Conservation (phyloP, 2,888 invertebrate species). For the Mallateleia sp. region DNA sequence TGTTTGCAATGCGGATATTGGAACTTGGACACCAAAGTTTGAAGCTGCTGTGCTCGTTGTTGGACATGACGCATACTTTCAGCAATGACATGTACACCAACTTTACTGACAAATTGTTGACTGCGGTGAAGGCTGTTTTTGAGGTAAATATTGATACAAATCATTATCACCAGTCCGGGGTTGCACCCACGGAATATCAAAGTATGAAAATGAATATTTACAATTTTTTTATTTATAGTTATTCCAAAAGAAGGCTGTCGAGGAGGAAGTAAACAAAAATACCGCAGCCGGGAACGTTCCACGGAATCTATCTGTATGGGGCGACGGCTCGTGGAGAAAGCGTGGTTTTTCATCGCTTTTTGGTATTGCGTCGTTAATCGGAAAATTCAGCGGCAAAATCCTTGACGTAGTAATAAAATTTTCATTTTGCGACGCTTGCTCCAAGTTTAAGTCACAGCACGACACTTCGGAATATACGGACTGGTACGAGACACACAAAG, state of each 20-base stretch:
- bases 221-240: slow-evolving; percentile 27
- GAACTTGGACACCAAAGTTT: slow-evolving; percentile 78
- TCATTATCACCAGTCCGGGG: slow-evolving; percentile 26
- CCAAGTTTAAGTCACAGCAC: not conserved
- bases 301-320: slow-evolving; percentile 65
- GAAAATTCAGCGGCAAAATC: slow-evolving; percentile 43
- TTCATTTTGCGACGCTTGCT: slow-evolving; percentile 3
- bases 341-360: slow-evolving; percentile 62
- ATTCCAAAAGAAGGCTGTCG: slow-evolving; percentile 54
- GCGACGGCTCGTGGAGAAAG: slow-evolving; percentile 67
- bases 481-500: slow-evolving; percentile 17
- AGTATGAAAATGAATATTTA: slow-evolving; percentile 31
- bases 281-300: slow-evolving; percentile 26
- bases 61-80: slow-evolving; percentile 72
- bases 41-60: slow-evolving; percentile 77
- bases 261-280: slow-evolving; percentile 58
- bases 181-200: slow-evolving; percentile 22
- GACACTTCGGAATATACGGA: slow-evolving; percentile 2
- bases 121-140: slow-evolving; percentile 54
- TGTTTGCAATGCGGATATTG: slow-evolving; percentile 79
- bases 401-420: slow-evolving; percentile 11
- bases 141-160: slow-evolving; percentile 46
- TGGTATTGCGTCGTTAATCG: slow-evolving; percentile 72
- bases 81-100: slow-evolving; percentile 43
- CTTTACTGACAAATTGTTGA: slow-evolving; percentile 42